These are phyloP conservation scores for Coregonus ussuriensis DNA, from an alignment of 2,797 vertebrate species.

Conservation along the genomic window DNA sequence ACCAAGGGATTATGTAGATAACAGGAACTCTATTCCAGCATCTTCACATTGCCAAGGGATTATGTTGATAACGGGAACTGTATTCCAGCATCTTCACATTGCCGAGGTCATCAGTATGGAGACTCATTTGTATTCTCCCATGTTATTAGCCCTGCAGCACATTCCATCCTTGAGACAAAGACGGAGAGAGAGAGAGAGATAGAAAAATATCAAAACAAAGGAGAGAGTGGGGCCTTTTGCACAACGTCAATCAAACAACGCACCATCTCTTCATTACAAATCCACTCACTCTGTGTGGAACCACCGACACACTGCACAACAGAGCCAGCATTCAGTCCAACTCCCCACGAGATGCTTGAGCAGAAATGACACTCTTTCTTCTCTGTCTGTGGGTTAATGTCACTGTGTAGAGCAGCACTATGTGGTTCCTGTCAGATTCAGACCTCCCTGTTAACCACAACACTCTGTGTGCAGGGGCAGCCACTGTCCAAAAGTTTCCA, in stretches of 20 bases:
- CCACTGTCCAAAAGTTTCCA: neutral
- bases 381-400: neutral
- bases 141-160: neutral
- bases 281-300: neutral
- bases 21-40: too few species aligned
- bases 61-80: neutral
- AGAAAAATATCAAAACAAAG: neutral
- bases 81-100: conserved; percentile 9
- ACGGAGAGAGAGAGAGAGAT: too few species aligned
- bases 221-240: neutral
- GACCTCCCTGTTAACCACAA: neutral
- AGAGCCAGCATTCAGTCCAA: neutral
- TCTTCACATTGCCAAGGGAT: too few species aligned
- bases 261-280: neutral
- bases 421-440: neutral
- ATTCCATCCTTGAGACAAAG: neutral
- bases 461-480: neutral
- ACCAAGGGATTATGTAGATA: too few species aligned
- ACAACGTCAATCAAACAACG: neutral
- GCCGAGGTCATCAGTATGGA: neutral
- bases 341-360: neutral
- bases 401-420: too few species aligned
- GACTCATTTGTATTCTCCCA: neutral
- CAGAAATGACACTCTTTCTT: neutral
- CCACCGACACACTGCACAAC: neutral